phyloP scores from a whole-genome alignment of 2,113 vertebrate genomes.

The Myrmecophaga tridactyla region DNA sequence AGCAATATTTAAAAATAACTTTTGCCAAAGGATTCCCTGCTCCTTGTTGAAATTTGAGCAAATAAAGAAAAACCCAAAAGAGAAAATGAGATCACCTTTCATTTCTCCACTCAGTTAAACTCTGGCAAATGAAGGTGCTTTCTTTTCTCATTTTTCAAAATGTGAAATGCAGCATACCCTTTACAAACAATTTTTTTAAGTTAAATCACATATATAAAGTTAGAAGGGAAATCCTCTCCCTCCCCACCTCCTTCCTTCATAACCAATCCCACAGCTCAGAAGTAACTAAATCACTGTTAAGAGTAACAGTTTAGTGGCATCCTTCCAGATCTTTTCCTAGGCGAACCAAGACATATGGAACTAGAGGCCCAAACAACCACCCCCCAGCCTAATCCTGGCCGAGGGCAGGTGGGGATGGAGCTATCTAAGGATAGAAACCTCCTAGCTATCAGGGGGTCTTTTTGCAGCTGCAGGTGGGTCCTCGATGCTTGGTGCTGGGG shows the following conservation, averaged over 20 bases:
- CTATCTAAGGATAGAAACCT: not conserved
- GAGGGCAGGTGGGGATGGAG: not conserved
- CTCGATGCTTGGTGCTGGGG: not conserved
- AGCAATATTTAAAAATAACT: conserved; percentile 30
- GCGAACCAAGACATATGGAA: not conserved
- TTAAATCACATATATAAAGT: not conserved
- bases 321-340: not conserved
- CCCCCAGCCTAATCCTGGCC: not conserved
- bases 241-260: not conserved
- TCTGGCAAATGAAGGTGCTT: not conserved
- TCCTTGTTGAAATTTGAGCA: not conserved
- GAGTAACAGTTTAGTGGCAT: not conserved
- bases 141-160: not conserved
- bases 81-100: not conserved
- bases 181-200: not conserved
- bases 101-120: not conserved
- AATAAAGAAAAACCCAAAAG: not conserved
- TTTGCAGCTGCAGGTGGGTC: not conserved
- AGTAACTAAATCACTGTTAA: not conserved
- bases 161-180: not conserved
- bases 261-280: not conserved
- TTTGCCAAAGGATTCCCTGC: not conserved
- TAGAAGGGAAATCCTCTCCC: not conserved
- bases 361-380: not conserved
- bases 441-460: not conserved